phyloP scores from a whole-genome alignment of 2,888 invertebrate genomes.

The Gari tellinella region DNA sequence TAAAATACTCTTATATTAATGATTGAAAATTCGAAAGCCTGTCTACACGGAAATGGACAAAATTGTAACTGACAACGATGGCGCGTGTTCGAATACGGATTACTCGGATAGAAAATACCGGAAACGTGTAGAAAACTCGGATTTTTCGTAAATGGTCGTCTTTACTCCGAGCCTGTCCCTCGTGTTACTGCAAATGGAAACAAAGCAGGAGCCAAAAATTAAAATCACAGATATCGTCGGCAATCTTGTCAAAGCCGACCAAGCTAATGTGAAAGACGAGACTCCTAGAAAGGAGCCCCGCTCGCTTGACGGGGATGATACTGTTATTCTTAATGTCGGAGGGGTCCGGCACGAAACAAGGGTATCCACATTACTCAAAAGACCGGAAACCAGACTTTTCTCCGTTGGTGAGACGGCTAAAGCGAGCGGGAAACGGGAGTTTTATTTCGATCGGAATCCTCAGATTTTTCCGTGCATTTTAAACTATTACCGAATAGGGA shows the following conservation, averaged over 20 bases:
- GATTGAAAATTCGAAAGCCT: no score
- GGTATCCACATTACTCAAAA: constrained; percentile 61
- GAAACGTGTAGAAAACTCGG: no score
- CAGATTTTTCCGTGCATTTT: constrained; percentile 68
- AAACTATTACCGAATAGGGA: constrained; percentile 69
- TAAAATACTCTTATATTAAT: no score
- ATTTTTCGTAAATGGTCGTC: no score
- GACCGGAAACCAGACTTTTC: constrained; percentile 58
- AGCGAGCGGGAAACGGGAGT: constrained; percentile 65
- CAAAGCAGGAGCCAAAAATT: constrained; percentile 12
- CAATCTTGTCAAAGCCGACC: constrained; percentile 51
- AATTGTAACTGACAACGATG: no score
- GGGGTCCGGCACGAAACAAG: constrained; percentile 66
- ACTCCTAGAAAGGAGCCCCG: neutral
- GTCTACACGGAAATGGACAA: no score
- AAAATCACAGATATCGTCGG: constrained; percentile 54
- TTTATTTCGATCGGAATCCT: constrained; percentile 69
- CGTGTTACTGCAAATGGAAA: no score
- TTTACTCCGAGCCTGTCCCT: no score
- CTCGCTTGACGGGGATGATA: constrained; percentile 48
- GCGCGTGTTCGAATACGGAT: no score
- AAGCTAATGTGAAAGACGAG: constrained; percentile 20
- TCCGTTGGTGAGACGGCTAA: constrained; percentile 63
- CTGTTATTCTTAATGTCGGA: constrained; percentile 64
- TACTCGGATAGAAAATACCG: no score